A percentile compares a stretch with the other conserved stretches of the same genome.
Conservation (phyloP, 2,797 vertebrate species). For the Phaenicophaeus curvirostris region DNA sequence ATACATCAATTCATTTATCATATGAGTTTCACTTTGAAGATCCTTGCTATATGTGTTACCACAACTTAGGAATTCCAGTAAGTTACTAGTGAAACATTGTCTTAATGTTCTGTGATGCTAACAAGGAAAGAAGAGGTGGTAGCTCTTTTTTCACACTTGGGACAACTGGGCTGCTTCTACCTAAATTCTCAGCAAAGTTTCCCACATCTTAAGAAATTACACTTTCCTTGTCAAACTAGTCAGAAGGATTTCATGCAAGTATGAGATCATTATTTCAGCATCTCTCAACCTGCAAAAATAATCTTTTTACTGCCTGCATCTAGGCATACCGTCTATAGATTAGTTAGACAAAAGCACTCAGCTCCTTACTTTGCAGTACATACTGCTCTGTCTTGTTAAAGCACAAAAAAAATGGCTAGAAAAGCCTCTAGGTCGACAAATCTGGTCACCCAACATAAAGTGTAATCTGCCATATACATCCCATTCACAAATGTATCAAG, state of each 20-base stretch:
- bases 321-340: background rate
- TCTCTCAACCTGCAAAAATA: background rate
- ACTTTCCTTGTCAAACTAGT: conserved; percentile 15
- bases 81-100: background rate
- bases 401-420: background rate
- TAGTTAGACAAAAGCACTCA: background rate
- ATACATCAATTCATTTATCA: background rate
- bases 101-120: conserved; percentile 16
- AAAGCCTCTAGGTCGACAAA: background rate
- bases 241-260: conserved; percentile 1
- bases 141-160: background rate
- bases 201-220: conserved; percentile 38
- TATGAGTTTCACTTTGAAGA: background rate
- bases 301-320: background rate
- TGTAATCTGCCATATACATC: background rate
- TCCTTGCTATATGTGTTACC: background rate
- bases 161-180: background rate
- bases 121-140: conserved; percentile 9
- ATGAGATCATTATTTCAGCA: conserved; percentile 10
- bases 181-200: conserved; percentile 15
- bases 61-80: background rate
- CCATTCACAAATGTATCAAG: background rate
- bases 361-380: background rate
- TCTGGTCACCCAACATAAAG: background rate
- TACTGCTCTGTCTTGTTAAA: background rate